Conservation (phyloP, 1,140 invertebrate species). For the Panagrolaimus sp. region DNA sequence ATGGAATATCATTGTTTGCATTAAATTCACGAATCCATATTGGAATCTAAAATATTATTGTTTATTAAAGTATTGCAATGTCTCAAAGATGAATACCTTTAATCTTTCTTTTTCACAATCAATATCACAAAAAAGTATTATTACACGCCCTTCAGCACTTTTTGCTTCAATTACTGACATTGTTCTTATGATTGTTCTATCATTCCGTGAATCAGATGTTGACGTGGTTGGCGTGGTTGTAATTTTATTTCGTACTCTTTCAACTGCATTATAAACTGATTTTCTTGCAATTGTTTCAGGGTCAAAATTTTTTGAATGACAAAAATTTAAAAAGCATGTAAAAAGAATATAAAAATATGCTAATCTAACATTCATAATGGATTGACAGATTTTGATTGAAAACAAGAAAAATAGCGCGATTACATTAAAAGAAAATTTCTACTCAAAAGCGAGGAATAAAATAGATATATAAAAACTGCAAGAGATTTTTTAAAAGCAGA, state of each 20-base stretch:
- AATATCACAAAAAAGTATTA: conserved; percentile 1
- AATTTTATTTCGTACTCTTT: no score
- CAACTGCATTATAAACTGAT: conserved; percentile 9
- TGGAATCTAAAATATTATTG: background rate
- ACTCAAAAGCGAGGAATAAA: no score
- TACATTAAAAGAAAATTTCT: no score
- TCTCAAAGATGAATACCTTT: background rate
- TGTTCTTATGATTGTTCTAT: conserved; percentile 5
- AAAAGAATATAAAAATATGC: background rate
- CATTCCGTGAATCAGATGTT: conserved; percentile 3
- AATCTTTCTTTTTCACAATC: background rate
- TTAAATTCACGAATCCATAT: conserved; percentile 5
- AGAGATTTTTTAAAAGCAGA: no score
- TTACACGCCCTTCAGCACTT: background rate
- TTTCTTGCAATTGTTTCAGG: background rate
- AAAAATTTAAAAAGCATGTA: background rate
- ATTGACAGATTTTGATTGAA: no score
- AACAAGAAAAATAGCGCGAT: no score
- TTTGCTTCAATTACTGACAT: conserved; percentile 1
- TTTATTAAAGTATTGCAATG: background rate
- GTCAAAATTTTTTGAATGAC: background rate
- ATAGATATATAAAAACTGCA: no score
- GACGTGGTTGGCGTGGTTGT: background rate
- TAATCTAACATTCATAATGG: no score
- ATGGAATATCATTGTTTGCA: background rate